A percentile compares a stretch with the other conserved stretches of the same genome.
Evolutionary conservation across 2,888 invertebrate genomes (phyloP).

Genomic region (Drosophila suboccidentalis): DNA sequence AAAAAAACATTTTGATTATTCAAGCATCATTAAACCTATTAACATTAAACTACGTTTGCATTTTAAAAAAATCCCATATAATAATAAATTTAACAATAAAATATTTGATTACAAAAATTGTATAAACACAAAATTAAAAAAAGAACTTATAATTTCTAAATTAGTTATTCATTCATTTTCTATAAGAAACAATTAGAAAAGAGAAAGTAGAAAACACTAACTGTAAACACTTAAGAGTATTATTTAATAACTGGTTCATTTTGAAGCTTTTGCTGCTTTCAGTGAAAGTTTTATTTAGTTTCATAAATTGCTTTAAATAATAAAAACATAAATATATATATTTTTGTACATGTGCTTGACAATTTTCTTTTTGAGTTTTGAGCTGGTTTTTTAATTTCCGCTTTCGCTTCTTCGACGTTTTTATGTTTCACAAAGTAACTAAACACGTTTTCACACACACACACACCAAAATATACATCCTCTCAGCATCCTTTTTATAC

Average conservation of each 20-base stretch:
- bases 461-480: constrained; percentile 3
- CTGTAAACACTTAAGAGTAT: constrained; percentile 67
- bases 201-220: constrained; percentile 47
- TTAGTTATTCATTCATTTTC: constrained; percentile 48
- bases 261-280: constrained; percentile 55
- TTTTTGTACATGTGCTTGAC: constrained; percentile 58
- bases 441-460: constrained; percentile 30
- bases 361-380: constrained; percentile 24
- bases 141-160: constrained; percentile 43
- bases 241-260: constrained; percentile 58
- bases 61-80: constrained; percentile 31
- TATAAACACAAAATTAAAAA: constrained; percentile 53
- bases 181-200: constrained; percentile 38
- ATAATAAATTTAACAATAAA: constrained; percentile 42
- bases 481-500: constrained; percentile 32
- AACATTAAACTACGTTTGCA: constrained; percentile 49
- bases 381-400: constrained; percentile 25
- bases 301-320: constrained; percentile 67
- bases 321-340: constrained; percentile 62
- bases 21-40: constrained; percentile 24
- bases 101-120: constrained; percentile 51
- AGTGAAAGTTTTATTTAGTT: constrained; percentile 63
- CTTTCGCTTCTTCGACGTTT: constrained; percentile 7
- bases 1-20: constrained; percentile 23
- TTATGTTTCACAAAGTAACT: constrained; percentile 38